A percentile compares a stretch with the other conserved stretches of the same genome.
Conservation (phyloP, 2,113 vertebrate genomes). For the Marmota flaviventris region DNA sequence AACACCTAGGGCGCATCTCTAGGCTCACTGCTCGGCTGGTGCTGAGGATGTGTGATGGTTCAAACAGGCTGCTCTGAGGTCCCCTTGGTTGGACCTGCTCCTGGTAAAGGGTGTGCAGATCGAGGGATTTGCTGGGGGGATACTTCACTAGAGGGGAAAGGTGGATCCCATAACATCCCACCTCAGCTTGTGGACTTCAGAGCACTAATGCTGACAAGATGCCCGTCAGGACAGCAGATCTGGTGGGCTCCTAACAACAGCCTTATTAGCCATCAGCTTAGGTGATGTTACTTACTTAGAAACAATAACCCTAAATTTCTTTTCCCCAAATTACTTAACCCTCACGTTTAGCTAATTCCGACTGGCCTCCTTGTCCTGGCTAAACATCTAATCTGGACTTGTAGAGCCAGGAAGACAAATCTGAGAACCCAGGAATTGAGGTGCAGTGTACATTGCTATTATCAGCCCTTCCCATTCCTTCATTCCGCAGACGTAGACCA, state of each 20-base stretch:
- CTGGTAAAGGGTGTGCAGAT: neutral
- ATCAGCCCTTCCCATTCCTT: neutral
- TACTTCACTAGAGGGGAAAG: neutral
- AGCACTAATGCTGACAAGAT: neutral
- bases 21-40: neutral
- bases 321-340: conserved; percentile 29
- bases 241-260: neutral
- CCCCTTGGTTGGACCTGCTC: neutral
- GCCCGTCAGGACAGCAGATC: neutral
- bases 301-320: conserved; percentile 48
- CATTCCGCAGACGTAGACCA: neutral
- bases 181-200: neutral
- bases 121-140: neutral
- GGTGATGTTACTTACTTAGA: conserved; percentile 49
- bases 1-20: accelerated
- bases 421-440: neutral
- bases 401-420: neutral
- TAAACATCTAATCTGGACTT: neutral
- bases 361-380: neutral
- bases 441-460: neutral
- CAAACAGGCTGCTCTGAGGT: neutral
- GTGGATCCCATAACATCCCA: neutral
- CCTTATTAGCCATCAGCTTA: conserved; percentile 11
- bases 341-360: neutral
- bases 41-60: neutral